Conservation (phyloP, 2,888 invertebrate species). For the Watsonalla binaria region DNA sequence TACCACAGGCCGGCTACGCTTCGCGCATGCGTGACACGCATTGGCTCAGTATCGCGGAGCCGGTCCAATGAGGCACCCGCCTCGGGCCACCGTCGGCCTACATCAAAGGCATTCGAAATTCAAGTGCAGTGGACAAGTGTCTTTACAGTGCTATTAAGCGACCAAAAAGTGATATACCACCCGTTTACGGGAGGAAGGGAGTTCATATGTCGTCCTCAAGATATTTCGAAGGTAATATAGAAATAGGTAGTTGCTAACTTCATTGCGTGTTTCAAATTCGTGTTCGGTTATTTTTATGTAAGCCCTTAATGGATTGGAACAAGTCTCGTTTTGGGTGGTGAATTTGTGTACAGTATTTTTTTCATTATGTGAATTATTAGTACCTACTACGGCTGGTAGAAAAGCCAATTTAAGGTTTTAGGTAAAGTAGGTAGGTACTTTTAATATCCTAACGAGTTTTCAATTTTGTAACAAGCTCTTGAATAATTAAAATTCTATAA, state of each 20-base stretch:
- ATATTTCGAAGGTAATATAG: not conserved
- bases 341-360: not conserved
- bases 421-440: no score
- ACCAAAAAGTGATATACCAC: not conserved
- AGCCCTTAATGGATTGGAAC: constrained; percentile 38
- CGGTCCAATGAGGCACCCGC: constrained; percentile 43
- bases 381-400: no score
- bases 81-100: constrained; percentile 40
- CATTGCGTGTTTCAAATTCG: constrained; percentile 7
- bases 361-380: no score
- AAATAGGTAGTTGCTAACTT: not conserved
- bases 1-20: constrained; percentile 15
- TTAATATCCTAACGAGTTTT: no score
- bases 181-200: not conserved
- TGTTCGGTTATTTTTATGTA: constrained; percentile 27
- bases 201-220: not conserved
- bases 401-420: no score
- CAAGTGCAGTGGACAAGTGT: constrained; percentile 20
- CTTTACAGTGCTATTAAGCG: constrained; percentile 1
- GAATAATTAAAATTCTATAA: no score
- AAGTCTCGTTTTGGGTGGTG: not conserved
- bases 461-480: no score
- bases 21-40: constrained; percentile 51
- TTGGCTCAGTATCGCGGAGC: constrained; percentile 48
- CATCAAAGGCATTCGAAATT: constrained; percentile 52